Base-by-base conservation (phyloP, 2,113 vertebrate genomes). In the Nannospalax galili region DNA sequence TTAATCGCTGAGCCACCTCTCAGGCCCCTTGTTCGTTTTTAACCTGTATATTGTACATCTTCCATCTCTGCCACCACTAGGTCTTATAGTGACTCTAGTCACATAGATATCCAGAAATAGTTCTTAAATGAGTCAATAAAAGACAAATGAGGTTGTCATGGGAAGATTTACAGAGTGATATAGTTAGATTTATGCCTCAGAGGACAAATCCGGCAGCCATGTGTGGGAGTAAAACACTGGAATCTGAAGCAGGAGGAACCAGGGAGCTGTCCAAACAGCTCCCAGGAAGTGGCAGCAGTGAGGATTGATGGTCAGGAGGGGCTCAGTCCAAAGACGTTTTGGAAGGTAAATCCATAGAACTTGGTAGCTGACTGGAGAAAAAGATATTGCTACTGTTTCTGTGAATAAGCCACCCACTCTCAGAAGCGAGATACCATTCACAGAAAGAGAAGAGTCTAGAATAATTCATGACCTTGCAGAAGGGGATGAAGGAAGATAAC, bases 381-480 rank as follows among this genome's bases (percentile, higher is more conserved):
- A 24, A 20, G 4, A n/a, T 56, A 78, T 19, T 73, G 81, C 35
- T 32, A 40, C 2, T 48, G 30, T 88, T 81, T 78, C 70, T 40
- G 32, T 82, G 69, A 73, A 28, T 52, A 78, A 62, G 28, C 74
- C 22, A 74, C 16, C 7, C 8, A 40, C 32, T 15, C 65, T 28
- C n/a, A 84, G 45, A 84, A 79, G 19, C 24, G 12, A 16, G 26
- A 48, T 67, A 52, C 32, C 80, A 75, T 45, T 80, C 48, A 69
- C 45, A 74, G 35, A 80, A 69, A 89, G 42, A 67, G 45, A 87
- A n/a, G 89, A 48, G 6, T 52, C 28, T 52, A 11, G 11, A 81
- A 85, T 60, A 60, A 85, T 30, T 58, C 67, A 62, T 40, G 11
- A 88, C 77, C 78, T 78, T 87, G 90, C 84, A 58, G 78, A 84